Conservation (phyloP, 1,140 invertebrate genomes). For the Drosophila orosa region DNA sequence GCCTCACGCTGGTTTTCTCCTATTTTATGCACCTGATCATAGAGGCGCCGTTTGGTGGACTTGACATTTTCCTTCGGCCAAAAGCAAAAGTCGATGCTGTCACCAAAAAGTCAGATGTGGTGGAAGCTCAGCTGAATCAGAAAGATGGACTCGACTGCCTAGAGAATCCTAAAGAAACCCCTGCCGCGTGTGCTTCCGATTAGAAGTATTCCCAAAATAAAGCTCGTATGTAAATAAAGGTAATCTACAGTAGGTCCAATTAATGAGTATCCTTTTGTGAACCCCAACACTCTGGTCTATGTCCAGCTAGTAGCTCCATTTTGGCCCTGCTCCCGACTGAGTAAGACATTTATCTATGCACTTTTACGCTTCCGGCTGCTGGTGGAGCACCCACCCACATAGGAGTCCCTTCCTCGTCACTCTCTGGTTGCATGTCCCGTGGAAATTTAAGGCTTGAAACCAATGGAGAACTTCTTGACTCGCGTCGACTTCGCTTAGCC, state of each 20-base stretch:
- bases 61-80: conserved; percentile 14
- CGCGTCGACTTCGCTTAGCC: conserved; percentile 55
- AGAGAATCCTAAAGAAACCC: not conserved
- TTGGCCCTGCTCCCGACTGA: conserved; percentile 23
- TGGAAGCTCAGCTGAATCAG: not conserved
- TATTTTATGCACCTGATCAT: conserved; percentile 33
- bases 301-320: not conserved
- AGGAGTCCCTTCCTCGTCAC: conserved; percentile 5
- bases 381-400: conserved; percentile 4
- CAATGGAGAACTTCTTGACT: conserved; percentile 74
- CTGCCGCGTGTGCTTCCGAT: not conserved
- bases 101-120: not conserved
- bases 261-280: not conserved
- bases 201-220: not conserved
- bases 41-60: conserved; percentile 40
- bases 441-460: conserved; percentile 69
- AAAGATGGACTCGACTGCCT: not conserved
- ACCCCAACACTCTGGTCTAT: not conserved
- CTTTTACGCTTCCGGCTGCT: conserved; percentile 50
- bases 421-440: conserved; percentile 63
- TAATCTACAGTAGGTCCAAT: not conserved
- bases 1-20: conserved; percentile 32
- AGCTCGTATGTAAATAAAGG: not conserved
- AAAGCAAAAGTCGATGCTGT: not conserved
- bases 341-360: conserved; percentile 77